These are phyloP conservation scores for Chionomys nivalis DNA, from an alignment of 2,113 vertebrate genomes.

Conservation along the genomic window DNA sequence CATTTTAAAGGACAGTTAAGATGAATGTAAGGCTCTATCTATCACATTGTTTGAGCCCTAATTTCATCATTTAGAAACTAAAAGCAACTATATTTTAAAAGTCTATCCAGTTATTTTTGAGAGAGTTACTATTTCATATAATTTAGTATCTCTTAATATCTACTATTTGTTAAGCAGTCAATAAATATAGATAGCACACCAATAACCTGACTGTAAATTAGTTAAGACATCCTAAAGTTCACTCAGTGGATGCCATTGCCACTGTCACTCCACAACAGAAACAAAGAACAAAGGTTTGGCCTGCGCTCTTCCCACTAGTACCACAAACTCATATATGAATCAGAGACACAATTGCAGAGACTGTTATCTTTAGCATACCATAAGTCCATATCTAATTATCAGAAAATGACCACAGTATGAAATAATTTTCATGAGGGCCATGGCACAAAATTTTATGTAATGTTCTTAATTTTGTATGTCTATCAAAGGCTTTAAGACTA, in stretches of 20 bases:
- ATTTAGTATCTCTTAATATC: not conserved
- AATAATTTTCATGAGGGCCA: not conserved
- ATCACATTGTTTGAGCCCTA: not conserved
- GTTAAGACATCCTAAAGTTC: not conserved
- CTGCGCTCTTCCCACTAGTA: not conserved
- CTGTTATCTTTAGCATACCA: not conserved
- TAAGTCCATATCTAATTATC: not conserved
- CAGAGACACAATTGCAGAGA: not conserved
- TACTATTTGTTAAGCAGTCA: not conserved
- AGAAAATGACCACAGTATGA: not conserved
- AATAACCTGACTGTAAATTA: not conserved
- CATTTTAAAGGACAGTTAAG: not conserved
- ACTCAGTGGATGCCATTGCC: not conserved
- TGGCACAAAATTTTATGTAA: not conserved
- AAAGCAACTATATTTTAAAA: not conserved
- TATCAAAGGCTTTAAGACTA: constrained; percentile 1
- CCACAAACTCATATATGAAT: not conserved
- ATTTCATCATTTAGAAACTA: not conserved
- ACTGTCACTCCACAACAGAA: not conserved
- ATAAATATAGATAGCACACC: not conserved
- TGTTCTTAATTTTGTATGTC: not conserved
- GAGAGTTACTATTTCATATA: not conserved
- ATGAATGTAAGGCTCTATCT: not conserved
- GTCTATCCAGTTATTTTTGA: not conserved
- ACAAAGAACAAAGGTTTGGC: not conserved